A percentile compares a stretch with the other conserved stretches of the same genome.
phyloP scores from a whole-genome alignment of 2,888 invertebrate genomes.

The Drosophila villosipedis region DNA sequence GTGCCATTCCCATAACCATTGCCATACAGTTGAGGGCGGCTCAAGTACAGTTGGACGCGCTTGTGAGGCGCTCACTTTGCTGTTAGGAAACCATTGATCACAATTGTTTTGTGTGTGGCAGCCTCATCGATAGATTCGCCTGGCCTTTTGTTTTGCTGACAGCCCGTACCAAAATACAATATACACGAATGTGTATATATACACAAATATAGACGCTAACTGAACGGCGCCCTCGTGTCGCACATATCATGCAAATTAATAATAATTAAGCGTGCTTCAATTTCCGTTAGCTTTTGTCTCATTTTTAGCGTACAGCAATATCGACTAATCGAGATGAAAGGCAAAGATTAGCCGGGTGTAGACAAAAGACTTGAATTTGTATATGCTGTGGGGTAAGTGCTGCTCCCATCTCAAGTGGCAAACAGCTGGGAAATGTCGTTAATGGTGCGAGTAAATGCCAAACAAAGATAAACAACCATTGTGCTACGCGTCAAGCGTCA shows the following conservation, averaged over 20 bases:
- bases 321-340: constrained; percentile 43
- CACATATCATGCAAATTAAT: constrained; percentile 76
- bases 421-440: constrained; percentile 9
- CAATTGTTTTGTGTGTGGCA: constrained; percentile 31
- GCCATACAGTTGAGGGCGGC: constrained; percentile 22
- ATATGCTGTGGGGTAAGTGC: not conserved
- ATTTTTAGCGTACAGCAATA: constrained; percentile 11
- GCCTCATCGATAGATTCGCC: constrained; percentile 61
- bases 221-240: constrained; percentile 50
- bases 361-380: constrained; percentile 19
- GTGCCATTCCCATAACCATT: constrained; percentile 31
- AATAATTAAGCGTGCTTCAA: constrained; percentile 73
- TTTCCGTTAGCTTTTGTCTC: constrained; percentile 53
- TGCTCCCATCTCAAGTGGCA: constrained; percentile 29
- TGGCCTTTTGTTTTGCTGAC: constrained; percentile 43
- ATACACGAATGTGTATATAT: not conserved
- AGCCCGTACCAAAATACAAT: constrained; percentile 23
- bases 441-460: constrained; percentile 2
- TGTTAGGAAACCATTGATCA: constrained; percentile 64
- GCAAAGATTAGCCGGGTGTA: constrained; percentile 37
- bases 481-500: constrained; percentile 5
- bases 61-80: constrained; percentile 54
- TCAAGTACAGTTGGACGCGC: constrained; percentile 58
- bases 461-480: constrained; percentile 13
- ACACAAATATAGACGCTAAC: constrained; percentile 39